phyloP scores from a whole-genome alignment of 2,888 invertebrate species.

The Protonemura montana region DNA sequence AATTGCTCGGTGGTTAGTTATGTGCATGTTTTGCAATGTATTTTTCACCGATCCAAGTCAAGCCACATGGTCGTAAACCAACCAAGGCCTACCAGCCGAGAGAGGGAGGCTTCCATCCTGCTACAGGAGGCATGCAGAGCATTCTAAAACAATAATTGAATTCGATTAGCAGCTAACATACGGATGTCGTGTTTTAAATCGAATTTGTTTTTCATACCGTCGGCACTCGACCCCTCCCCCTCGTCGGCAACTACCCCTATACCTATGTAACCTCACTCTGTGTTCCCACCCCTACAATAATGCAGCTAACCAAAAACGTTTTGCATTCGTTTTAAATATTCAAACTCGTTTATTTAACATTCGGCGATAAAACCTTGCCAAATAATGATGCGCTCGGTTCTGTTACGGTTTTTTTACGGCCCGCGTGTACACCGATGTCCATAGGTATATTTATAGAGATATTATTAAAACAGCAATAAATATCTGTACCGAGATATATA shows the following conservation, averaged over 20 bases:
- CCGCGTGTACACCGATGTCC: background rate
- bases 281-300: constrained; percentile 26
- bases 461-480: constrained; percentile 15
- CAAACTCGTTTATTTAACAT: constrained; percentile 45
- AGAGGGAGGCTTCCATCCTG: background rate
- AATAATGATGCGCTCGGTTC: constrained; percentile 42
- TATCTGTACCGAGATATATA: constrained; percentile 24
- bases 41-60: background rate
- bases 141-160: constrained; percentile 7
- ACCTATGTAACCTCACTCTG: background rate
- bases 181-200: constrained; percentile 17
- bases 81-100: background rate
- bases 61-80: background rate
- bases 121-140: background rate
- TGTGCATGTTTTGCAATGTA: background rate
- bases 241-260: background rate
- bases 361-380: constrained; percentile 20
- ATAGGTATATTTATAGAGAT: constrained; percentile 30
- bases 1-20: background rate
- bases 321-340: constrained; percentile 49
- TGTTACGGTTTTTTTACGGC: background rate
- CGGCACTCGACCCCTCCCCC: constrained; percentile 8
- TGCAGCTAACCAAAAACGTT: constrained; percentile 37
- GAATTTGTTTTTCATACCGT: constrained; percentile 23
- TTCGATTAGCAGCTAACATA: background rate